phyloP scores from a whole-genome alignment of 2,113 vertebrate species.

The Myotis brandtii region DNA sequence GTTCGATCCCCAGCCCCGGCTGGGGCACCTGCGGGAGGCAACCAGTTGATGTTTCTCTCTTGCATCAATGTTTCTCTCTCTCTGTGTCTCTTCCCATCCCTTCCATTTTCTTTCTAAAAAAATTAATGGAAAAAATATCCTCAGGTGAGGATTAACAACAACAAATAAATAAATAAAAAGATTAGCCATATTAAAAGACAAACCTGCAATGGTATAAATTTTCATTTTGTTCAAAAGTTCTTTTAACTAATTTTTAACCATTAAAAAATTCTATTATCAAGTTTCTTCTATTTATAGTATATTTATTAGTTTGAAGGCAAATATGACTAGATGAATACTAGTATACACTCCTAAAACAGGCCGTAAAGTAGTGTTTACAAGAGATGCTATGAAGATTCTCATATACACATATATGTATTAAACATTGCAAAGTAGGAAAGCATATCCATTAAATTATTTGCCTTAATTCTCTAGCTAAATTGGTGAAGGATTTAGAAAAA shows the following conservation, averaged over 20 bases:
- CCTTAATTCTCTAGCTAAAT: slow-evolving; percentile 43
- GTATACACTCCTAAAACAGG: slow-evolving; percentile 75
- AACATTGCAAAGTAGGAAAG: slow-evolving; percentile 24
- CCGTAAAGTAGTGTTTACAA: background rate
- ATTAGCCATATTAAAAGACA: slow-evolving; percentile 80
- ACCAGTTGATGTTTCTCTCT: no score
- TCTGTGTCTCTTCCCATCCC: no score
- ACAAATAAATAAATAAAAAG: slow-evolving; percentile 25
- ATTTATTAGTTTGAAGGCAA: slow-evolving; percentile 73
- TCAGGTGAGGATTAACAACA: no score
- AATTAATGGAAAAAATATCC: no score
- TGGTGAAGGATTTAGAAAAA: slow-evolving; percentile 13
- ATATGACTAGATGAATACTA: slow-evolving; percentile 69
- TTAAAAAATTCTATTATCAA: slow-evolving; percentile 81
- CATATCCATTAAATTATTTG: slow-evolving; percentile 10
- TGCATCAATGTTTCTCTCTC: no score
- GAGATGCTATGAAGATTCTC: slow-evolving; percentile 67
- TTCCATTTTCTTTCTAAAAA: no score
- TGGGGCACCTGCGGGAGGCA: no score
- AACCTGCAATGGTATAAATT: slow-evolving; percentile 67
- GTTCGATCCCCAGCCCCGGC: no score
- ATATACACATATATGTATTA: background rate
- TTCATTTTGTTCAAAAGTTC: slow-evolving; percentile 80
- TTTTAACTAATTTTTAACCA: slow-evolving; percentile 83
- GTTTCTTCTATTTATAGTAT: slow-evolving; percentile 76